phyloP scores from a whole-genome alignment of 2,888 invertebrate genomes.

The Carcina quercana region DNA sequence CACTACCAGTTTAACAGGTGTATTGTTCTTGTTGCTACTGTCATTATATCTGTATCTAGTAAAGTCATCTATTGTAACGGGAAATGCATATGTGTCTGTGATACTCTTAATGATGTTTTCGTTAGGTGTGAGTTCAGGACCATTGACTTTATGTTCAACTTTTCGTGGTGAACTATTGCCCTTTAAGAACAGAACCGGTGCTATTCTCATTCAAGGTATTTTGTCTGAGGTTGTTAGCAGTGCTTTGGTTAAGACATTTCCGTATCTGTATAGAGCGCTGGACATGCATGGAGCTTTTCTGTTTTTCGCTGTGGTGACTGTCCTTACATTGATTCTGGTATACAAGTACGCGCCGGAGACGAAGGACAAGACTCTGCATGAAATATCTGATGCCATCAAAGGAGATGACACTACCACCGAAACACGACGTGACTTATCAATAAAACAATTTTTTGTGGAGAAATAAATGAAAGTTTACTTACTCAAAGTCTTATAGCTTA shows the following conservation, averaged over 20 bases:
- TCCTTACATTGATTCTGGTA: slow-evolving; percentile 14
- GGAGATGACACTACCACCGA: no score
- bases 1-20: slow-evolving; percentile 29
- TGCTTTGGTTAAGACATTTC: slow-evolving; percentile 33
- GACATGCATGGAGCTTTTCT: slow-evolving; percentile 39
- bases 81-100: slow-evolving; percentile 35
- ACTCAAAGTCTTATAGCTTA: no score
- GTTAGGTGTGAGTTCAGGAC: slow-evolving; percentile 43
- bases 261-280: slow-evolving; percentile 28
- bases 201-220: slow-evolving; percentile 30
- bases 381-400: no score
- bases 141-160: slow-evolving; percentile 39
- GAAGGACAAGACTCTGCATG: slow-evolving; percentile 20
- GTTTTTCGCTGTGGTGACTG: slow-evolving; percentile 17
- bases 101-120: slow-evolving; percentile 36
- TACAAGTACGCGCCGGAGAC: slow-evolving; percentile 23
- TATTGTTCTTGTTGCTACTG: slow-evolving; percentile 33
- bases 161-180: slow-evolving; percentile 44
- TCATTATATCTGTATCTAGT: slow-evolving; percentile 41
- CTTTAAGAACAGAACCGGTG: slow-evolving; percentile 33
- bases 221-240: slow-evolving; percentile 26
- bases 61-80: slow-evolving; percentile 22
- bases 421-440: no score
- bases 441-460: no score
- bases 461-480: no score